Evolutionary conservation across 2,113 vertebrate species (phyloP).

Genomic region (Coracopsis vasa): DNA sequence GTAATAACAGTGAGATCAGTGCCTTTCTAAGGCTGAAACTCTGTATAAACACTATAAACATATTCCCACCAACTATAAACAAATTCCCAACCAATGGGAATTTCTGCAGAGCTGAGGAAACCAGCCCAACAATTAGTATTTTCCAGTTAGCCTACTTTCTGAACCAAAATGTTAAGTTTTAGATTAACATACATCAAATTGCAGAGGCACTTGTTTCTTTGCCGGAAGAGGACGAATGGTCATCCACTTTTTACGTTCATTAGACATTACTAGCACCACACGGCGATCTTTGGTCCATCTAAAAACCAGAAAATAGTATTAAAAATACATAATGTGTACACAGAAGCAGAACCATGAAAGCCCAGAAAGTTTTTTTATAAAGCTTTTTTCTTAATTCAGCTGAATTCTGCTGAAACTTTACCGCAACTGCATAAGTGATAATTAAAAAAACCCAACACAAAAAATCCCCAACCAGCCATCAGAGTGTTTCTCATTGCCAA

Average conservation of each 20-base stretch:
- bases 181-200: conserved; percentile 90
- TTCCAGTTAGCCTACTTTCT: conserved; percentile 7
- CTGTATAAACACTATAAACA: not conserved
- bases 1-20: not conserved
- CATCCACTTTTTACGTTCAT: conserved; percentile 94
- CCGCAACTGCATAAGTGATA: not conserved
- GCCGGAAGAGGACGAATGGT: conserved; percentile 90
- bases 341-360: not conserved
- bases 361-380: not conserved
- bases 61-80: not conserved
- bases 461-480: not conserved
- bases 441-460: not conserved
- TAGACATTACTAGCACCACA: conserved; percentile 91
- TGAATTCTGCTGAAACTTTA: not conserved
- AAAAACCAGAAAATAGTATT: conserved; percentile 13
- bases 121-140: not conserved
- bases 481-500: not conserved
- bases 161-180: conserved; percentile 10
- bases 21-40: not conserved
- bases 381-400: not conserved
- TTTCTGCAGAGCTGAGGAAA: not conserved
- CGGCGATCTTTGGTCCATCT: conserved; percentile 95
- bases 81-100: not conserved
- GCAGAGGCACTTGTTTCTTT: conserved; percentile 95
- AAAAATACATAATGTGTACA: not conserved